Conservation (phyloP, 2,888 invertebrate species). For the Doris montereyensis region DNA sequence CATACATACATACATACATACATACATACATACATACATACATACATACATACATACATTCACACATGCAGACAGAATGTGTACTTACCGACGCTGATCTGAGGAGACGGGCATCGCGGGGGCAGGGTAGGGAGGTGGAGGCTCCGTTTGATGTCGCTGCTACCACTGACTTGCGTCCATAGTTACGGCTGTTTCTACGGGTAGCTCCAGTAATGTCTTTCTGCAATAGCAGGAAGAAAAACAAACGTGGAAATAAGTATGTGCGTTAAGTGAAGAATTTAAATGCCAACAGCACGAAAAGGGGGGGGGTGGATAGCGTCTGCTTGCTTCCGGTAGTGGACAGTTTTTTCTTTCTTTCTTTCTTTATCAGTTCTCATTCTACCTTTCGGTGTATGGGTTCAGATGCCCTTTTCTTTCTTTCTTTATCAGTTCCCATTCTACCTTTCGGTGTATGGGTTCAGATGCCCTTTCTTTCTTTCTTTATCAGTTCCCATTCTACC, state of each 20-base stretch:
- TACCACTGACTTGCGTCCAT: constrained; percentile 56
- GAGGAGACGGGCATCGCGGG: constrained; percentile 62
- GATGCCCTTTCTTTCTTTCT: too few relatives aligned
- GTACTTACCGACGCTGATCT: constrained; percentile 43
- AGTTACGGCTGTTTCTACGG: constrained; percentile 45
- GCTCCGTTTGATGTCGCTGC: constrained; percentile 50
- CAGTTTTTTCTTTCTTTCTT: too few relatives aligned
- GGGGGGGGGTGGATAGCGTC: not conserved
- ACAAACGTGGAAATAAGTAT: not conserved
- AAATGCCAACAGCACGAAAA: not conserved
- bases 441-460: too few relatives aligned
- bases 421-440: too few relatives aligned
- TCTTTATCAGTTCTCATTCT: too few relatives aligned
- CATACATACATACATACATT: constrained; percentile 12
- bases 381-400: too few relatives aligned
- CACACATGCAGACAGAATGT: not conserved
- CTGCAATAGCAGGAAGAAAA: constrained; percentile 18
- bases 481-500: too few relatives aligned
- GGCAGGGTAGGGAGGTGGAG: constrained; percentile 60
- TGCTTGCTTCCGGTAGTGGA: too few relatives aligned
- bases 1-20: too few relatives aligned
- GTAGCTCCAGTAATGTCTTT: constrained; percentile 37
- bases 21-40: not conserved
- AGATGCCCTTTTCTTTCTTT: too few relatives aligned
- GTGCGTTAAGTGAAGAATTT: not conserved